Base-by-base conservation (phyloP, 2,113 vertebrate species). In the Xiphophorus hellerii region DNA sequence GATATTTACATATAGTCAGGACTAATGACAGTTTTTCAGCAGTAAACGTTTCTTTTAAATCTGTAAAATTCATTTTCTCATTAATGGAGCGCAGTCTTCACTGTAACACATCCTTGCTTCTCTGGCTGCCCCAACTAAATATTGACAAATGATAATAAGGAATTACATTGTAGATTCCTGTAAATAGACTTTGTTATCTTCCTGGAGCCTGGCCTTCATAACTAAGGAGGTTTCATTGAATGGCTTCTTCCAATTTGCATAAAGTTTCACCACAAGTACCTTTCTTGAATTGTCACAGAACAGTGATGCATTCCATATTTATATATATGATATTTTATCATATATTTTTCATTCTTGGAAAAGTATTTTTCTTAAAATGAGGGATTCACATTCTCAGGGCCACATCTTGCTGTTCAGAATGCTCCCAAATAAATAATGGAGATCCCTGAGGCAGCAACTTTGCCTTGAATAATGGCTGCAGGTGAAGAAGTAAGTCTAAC, bases 101-200 rank as follows among this genome's bases (percentile, higher is more conserved):
- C 35, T 15, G n/a, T 39, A 37, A 63, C 13, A 13, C 33, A n/a
- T 35, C 30, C 5, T 22, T 61, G 28, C 2, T 58, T 9, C 39
- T 25, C 10, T 58, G n/a, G 14, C 10, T 70, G 33, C 8, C 31
- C 62, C 63, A 22, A 37, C n/a, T 33, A 64, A 70, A 63, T 30
- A 69, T 65, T 61, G 42, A 51, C 27, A 33, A 58, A 70, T 72
- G 1, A 69, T 67, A 73, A 73, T 58, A 31, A n/a, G 30, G 22
- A 30, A 70, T 54, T 33, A 62, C 25, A 1, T 51, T 75, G 39
- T 48, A 66, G 44, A 14, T 64, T 65, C 14, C 51, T 73, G 20
- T 80, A 67, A 65, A 28, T 30, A 37, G 30, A 17, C 12, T 28
- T 37, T 22, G n/a, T 60, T 72, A 20, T 62, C 3, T 54, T 9